Evolutionary conservation across 2,888 invertebrate genomes (phyloP).

Genomic region (Spialia ferax): DNA sequence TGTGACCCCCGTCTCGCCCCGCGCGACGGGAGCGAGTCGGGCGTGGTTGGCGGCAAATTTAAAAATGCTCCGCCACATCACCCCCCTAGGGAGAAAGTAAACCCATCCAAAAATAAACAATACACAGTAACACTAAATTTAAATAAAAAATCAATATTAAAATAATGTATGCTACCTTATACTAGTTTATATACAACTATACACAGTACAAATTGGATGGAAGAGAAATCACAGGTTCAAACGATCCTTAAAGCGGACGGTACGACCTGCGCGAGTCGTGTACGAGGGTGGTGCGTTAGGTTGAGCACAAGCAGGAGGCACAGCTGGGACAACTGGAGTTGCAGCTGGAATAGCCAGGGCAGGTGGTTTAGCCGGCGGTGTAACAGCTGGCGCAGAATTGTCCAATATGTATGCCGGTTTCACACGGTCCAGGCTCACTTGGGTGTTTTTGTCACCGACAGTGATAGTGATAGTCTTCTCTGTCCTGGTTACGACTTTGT

Average conservation of each 20-base stretch:
- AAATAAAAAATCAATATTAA: neutral
- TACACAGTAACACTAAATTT: neutral
- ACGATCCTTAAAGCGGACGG: neutral
- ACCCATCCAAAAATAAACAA: neutral
- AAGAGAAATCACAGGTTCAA: neutral
- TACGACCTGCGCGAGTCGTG: slow-evolving; percentile 1
- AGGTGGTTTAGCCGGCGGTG: neutral
- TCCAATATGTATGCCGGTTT: neutral
- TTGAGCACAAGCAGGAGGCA: neutral
- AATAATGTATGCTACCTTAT: neutral
- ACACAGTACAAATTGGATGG: neutral
- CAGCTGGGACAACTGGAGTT: neutral
- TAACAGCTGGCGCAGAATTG: neutral
- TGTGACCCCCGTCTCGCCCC: no score
- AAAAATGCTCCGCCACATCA: neutral
- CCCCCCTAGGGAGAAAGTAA: slow-evolving; percentile 10
- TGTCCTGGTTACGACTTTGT: neutral
- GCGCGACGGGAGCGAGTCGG: no score
- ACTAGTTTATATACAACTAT: neutral
- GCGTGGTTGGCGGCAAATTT: no score
- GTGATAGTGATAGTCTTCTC: slow-evolving; percentile 2
- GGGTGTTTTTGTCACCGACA: neutral
- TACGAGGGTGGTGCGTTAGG: neutral
- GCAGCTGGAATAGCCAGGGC: neutral
- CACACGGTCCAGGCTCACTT: neutral